A percentile compares a stretch with the other conserved stretches of the same genome.
These are phyloP conservation scores for Gallinago nigripennis DNA, from an alignment of 2,797 vertebrate species.

Conservation along the genomic window DNA sequence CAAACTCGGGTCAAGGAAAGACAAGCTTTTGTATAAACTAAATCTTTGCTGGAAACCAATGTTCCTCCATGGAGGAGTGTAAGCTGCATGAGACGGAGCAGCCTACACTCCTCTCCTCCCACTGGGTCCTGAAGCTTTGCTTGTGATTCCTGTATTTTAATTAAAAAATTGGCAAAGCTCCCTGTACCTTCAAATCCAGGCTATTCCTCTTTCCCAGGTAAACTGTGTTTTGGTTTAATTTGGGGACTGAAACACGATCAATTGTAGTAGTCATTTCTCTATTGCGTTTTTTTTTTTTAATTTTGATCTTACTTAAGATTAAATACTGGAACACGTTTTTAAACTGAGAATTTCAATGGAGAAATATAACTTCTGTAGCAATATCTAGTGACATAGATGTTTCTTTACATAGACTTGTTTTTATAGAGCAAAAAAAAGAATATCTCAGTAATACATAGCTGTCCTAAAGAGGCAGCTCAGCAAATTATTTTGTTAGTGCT, in stretches of 20 bases:
- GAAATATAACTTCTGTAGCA: not conserved
- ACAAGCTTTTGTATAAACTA: not conserved
- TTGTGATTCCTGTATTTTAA: too few relatives aligned
- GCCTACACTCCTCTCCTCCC: not conserved
- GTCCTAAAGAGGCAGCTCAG: constrained; percentile 20
- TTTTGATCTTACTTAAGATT: constrained; percentile 26
- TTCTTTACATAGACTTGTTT: not conserved
- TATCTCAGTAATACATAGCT: not conserved
- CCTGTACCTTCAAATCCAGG: not conserved
- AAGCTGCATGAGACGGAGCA: not conserved
- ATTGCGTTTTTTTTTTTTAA: not conserved
- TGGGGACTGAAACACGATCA: not conserved
- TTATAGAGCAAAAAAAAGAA: constrained; percentile 28
- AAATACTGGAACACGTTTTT: not conserved
- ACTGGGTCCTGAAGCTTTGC: not conserved
- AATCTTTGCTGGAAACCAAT: not conserved
- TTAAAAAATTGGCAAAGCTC: not conserved
- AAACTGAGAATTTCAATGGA: not conserved
- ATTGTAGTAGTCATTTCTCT: not conserved
- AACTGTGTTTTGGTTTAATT: not conserved
- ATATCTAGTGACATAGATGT: not conserved
- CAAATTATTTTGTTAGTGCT: constrained; percentile 24
- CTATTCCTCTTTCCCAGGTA: not conserved
- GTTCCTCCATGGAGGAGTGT: not conserved
- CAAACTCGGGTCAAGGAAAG: not conserved